These are phyloP conservation scores for Aspiorhynchus laticeps DNA, from an alignment of 2,113 vertebrate species.

Conservation along the genomic window DNA sequence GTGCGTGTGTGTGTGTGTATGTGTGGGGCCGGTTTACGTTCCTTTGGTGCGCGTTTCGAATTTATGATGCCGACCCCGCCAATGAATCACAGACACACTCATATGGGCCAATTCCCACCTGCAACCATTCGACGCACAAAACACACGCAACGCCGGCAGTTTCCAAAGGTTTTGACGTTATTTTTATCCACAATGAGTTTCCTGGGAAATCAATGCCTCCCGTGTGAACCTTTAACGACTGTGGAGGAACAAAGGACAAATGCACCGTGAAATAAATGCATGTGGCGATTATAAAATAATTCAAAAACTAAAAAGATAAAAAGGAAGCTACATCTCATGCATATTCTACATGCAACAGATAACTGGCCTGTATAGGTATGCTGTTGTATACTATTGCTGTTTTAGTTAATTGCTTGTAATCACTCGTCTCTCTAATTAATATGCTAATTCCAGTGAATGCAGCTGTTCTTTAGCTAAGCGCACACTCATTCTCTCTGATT, in stretches of 20 bases:
- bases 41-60: conserved; percentile 8
- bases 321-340: background rate
- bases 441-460: conserved; percentile 56
- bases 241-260: conserved; percentile 8
- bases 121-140: background rate
- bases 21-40: conserved; percentile 1
- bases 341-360: background rate
- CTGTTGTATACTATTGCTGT: conserved; percentile 42
- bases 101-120: conserved; percentile 34
- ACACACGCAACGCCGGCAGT: background rate
- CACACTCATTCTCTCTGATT: conserved; percentile 23
- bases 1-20: conserved; percentile 33
- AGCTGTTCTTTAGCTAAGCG: conserved; percentile 51
- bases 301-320: background rate
- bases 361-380: background rate
- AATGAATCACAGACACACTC: conserved; percentile 37
- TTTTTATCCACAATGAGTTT: background rate
- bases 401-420: conserved; percentile 58
- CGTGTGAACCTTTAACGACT: background rate
- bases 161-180: background rate
- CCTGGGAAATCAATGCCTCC: background rate
- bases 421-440: conserved; percentile 54
- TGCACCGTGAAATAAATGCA: background rate
- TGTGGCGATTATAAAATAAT: background rate
- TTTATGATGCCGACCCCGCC: background rate